Base-by-base conservation (phyloP, 1,140 invertebrate genomes). In the Teleogryllus occipitalis region DNA sequence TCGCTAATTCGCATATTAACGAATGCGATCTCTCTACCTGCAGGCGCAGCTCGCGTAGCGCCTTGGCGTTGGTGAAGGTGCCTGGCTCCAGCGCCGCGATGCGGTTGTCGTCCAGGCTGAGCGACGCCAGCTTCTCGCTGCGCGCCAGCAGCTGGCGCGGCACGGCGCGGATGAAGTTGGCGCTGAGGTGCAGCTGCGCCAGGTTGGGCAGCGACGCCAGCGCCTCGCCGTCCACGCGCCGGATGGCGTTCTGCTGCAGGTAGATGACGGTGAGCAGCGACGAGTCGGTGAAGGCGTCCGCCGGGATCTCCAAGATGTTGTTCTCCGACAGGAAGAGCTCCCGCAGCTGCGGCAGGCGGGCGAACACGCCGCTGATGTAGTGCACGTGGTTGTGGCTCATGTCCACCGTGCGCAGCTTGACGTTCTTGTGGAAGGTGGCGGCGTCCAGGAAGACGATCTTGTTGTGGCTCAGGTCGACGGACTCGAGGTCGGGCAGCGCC, bases 61-160 rank as follows among this genome's bases (percentile, higher is more conserved):
- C 90, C 73, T 90, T 87, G 78, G 93, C 88, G 83, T 92, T 92
- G 80, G 91, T 87, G 85, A 97, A 97, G 81, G 93, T 92, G 39
- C 93, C 93, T 10, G 92, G 90, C 83, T 94, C 90, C 77, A 99
- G 86, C 82, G 94, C 91, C 8, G 89, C 88, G 74, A 99, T 94
- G 85, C 92, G 91, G 87, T 98, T 99, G 82, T 95, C 93, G 87
- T 98, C 96, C 82, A 98, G 86, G 81, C 95, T 97, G 65, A 99
- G 87, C 7, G 94, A 94, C 8, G 92, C 92, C 15, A 97, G 88
- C 83, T 92, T 93, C 74, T 88, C 87, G 84, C 93, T 95, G 81
- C 90, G 88, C 79, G 91, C 87, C 83, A 97, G 93, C 82, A 96
- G 88, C 81, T 91, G 90, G 27, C 88, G 87, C 8, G 94, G 93